A percentile compares a stretch with the other conserved stretches of the same genome.
phyloP scores from a whole-genome alignment of 2,888 invertebrate species.

The Onthophagus sagittarius region DNA sequence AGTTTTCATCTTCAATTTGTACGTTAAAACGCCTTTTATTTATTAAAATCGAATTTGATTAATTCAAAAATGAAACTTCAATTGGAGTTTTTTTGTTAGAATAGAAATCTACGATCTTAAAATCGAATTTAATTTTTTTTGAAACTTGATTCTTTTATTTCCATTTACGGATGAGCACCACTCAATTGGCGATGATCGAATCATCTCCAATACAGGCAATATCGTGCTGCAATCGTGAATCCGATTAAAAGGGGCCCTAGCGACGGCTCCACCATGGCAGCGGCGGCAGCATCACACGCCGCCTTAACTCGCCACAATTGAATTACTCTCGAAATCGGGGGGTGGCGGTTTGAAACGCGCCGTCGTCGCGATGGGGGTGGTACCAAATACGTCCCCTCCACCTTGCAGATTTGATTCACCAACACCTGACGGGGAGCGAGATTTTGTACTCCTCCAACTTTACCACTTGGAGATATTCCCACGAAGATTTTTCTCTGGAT shows the following conservation, averaged over 20 bases:
- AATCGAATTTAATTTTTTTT: neutral
- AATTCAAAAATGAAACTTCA: too few species aligned
- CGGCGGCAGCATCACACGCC: neutral
- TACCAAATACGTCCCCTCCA: neutral
- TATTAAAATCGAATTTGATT: too few species aligned
- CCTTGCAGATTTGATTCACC: neutral
- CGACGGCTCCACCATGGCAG: too few species aligned
- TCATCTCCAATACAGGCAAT: neutral
- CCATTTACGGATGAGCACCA: neutral
- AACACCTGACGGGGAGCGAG: neutral
- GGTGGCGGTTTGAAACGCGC: neutral
- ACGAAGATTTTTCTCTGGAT: neutral
- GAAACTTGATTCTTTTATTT: neutral
- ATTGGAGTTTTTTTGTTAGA: too few species aligned
- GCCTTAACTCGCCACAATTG: neutral
- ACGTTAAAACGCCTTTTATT: neutral
- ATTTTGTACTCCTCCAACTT: neutral
- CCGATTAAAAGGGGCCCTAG: neutral
- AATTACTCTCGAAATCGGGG: neutral
- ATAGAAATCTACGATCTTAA: too few species aligned
- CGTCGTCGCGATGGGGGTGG: neutral
- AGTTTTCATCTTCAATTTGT: constrained; percentile 10
- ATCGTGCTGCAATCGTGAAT: neutral
- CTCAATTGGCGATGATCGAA: neutral
- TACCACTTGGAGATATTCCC: neutral